phyloP scores from a whole-genome alignment of 2,888 invertebrate genomes.

The Cheilosia vernalis region DNA sequence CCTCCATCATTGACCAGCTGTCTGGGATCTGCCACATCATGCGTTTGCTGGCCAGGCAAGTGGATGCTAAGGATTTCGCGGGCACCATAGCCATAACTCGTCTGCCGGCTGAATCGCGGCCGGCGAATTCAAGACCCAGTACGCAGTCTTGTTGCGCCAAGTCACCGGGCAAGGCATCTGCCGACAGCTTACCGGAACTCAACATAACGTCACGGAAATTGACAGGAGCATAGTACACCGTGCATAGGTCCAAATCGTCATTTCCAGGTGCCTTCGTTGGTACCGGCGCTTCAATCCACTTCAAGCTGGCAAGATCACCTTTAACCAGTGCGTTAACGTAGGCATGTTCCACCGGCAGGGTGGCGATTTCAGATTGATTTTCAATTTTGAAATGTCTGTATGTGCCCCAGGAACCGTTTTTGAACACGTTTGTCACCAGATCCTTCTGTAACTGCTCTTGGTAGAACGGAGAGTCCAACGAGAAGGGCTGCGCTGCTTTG shows the following conservation, averaged over 20 bases:
- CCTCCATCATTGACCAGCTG: constrained; percentile 94
- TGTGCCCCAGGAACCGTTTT: constrained; percentile 92
- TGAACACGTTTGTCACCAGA: constrained; percentile 93
- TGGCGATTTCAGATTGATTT: constrained; percentile 80
- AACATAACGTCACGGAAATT: constrained; percentile 99
- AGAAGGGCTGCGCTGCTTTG: constrained; percentile 86
- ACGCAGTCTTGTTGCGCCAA: constrained; percentile 95
- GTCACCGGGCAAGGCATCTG: constrained; percentile 97
- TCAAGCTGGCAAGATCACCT: constrained; percentile 96
- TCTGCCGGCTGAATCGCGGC: constrained; percentile 88
- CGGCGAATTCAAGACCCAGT: constrained; percentile 96
- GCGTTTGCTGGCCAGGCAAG: constrained; percentile 92
- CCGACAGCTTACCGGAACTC: constrained; percentile 97
- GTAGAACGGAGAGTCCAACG: constrained; percentile 85
- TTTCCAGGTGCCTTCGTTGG: constrained; percentile 84
- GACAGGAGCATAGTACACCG: constrained; percentile 95
- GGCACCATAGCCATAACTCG: constrained; percentile 97
- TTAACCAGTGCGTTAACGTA: constrained; percentile 96
- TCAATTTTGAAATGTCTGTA: constrained; percentile 91
- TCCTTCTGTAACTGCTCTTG: constrained; percentile 88
- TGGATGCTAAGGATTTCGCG: constrained; percentile 94
- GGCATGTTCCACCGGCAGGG: constrained; percentile 92
- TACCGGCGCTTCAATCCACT: constrained; percentile 95
- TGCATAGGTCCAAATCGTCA: constrained; percentile 88
- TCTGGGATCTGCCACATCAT: constrained; percentile 96